phyloP scores from a whole-genome alignment of 2,888 invertebrate genomes.

The Galeruca laticollis region DNA sequence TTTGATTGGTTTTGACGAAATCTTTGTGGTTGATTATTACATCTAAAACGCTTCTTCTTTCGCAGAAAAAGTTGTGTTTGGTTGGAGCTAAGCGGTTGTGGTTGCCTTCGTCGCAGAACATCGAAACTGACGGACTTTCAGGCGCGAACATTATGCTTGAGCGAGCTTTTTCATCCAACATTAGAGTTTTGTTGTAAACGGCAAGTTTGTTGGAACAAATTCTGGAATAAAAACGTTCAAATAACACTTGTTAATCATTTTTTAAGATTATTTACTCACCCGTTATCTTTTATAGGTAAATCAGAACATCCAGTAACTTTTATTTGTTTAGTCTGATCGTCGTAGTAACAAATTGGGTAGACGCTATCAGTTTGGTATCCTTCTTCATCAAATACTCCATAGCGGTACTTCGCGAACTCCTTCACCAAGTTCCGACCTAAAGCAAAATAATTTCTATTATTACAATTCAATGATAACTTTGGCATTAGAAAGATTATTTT shows the following conservation, averaged over 20 bases:
- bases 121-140: conserved; percentile 68
- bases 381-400: conserved; percentile 77
- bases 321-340: conserved; percentile 61
- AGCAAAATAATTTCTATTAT: no score
- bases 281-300: conserved; percentile 67
- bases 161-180: conserved; percentile 67
- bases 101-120: conserved; percentile 73
- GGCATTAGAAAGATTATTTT: no score
- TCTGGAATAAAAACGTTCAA: conserved; percentile 29
- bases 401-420: conserved; percentile 77
- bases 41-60: conserved; percentile 71
- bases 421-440: conserved; percentile 69
- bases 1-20: conserved; percentile 62
- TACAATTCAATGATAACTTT: no score
- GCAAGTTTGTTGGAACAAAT: conserved; percentile 48
- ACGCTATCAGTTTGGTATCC: conserved; percentile 72
- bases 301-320: conserved; percentile 70
- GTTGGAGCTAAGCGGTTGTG: conserved; percentile 75
- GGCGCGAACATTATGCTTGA: conserved; percentile 70
- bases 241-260: neutral
- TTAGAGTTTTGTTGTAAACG: conserved; percentile 62
- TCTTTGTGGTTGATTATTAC: conserved; percentile 71
- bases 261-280: conserved; percentile 59
- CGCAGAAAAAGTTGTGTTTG: conserved; percentile 75
- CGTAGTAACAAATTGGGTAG: conserved; percentile 71